Conservation (phyloP, 2,888 invertebrate genomes). For the Lordiphosa fenestrarum region DNA sequence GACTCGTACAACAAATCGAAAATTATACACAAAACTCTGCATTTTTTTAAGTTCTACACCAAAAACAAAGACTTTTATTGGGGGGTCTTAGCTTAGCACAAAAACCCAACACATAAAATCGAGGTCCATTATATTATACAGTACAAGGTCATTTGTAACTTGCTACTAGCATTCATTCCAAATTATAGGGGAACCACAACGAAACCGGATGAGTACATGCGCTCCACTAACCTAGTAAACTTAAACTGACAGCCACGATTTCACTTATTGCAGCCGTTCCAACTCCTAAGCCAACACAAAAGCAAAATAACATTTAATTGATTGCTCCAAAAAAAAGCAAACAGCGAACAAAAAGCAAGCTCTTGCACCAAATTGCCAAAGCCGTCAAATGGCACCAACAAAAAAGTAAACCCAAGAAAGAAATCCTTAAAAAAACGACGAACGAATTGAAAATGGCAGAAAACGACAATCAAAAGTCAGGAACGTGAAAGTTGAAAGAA, state of each 20-base stretch:
- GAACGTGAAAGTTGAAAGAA: too few relatives aligned
- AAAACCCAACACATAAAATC: too few relatives aligned
- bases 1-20: too few relatives aligned
- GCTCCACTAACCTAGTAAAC: neutral
- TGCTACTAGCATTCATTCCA: too few relatives aligned
- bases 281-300: conserved; percentile 8
- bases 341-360: conserved; percentile 11
- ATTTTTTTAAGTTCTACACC: too few relatives aligned
- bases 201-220: neutral
- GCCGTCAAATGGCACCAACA: conserved; percentile 37
- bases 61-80: too few relatives aligned
- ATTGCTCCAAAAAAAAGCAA: conserved; percentile 35
- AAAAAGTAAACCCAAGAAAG: conserved; percentile 37
- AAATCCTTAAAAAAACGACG: conserved; percentile 2
- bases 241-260: conserved; percentile 28
- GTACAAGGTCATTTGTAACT: too few relatives aligned
- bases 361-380: conserved; percentile 32
- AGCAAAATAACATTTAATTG: conserved; percentile 48
- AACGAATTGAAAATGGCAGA: conserved; percentile 20
- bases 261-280: conserved; percentile 12
- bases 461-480: conserved; percentile 18
- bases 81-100: too few relatives aligned
- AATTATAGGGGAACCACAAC: too few relatives aligned
- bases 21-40: too few relatives aligned
- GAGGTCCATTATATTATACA: too few relatives aligned